phyloP scores from a whole-genome alignment of 2,797 vertebrate species.

The Okamejei kenojei region DNA sequence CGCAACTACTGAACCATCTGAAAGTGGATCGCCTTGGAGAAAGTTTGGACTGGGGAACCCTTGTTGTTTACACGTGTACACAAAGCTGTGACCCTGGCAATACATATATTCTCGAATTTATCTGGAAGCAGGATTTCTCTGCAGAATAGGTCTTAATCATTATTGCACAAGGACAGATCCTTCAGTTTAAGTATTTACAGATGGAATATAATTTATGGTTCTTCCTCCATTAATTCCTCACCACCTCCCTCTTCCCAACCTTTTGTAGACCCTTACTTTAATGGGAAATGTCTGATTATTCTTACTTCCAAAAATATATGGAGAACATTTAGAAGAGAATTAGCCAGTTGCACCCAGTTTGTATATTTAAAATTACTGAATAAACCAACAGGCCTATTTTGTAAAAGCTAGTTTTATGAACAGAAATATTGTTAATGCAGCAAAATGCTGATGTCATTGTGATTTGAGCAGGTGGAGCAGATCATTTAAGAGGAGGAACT shows the following conservation, averaged over 20 bases:
- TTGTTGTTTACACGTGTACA: constrained; percentile 76
- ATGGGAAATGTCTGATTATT: not conserved
- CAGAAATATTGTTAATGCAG: not conserved
- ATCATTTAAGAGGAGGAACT: not conserved
- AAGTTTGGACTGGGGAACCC: constrained; percentile 87
- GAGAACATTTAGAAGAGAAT: too few species aligned
- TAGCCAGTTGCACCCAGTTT: too few species aligned
- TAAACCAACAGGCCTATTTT: not conserved
- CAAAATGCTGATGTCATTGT: not conserved
- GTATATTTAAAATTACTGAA: not conserved
- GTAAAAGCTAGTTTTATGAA: not conserved
- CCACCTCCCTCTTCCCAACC: not conserved
- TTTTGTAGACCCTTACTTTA: not conserved
- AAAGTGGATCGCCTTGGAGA: constrained; percentile 75
- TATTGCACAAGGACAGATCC: not conserved
- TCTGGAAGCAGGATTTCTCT: constrained; percentile 88
- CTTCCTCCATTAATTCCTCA: too few species aligned
- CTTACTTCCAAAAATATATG: too few species aligned
- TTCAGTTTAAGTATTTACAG: not conserved
- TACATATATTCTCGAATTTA: constrained; percentile 67
- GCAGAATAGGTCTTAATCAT: constrained; percentile 39
- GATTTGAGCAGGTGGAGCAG: not conserved
- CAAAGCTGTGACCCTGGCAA: constrained; percentile 59
- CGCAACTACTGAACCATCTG: constrained; percentile 84
- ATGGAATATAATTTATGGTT: not conserved